A percentile compares a stretch with the other conserved stretches of the same genome.
Evolutionary conservation across 2,113 vertebrate genomes (phyloP).

Genomic region (Macroglossus sobrinus): DNA sequence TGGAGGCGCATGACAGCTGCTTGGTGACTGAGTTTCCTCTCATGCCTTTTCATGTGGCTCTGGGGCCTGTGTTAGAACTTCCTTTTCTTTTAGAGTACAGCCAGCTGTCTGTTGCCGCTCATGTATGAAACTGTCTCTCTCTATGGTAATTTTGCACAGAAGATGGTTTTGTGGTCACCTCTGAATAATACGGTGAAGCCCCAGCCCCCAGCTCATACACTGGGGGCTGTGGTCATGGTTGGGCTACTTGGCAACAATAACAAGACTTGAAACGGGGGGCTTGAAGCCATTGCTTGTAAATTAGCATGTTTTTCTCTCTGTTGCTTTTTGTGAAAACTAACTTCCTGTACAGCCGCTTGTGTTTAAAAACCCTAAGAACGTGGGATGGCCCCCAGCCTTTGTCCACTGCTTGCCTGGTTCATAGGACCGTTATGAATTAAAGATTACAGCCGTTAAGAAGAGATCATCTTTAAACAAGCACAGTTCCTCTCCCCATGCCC

Average conservation of each 20-base stretch:
- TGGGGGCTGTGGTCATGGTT: not conserved
- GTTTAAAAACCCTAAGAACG: conserved; percentile 33
- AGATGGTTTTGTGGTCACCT: conserved; percentile 17
- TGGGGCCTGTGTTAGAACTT: not conserved
- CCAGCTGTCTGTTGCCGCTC: not conserved
- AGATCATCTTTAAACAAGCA: conserved; percentile 44
- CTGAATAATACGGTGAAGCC: not conserved
- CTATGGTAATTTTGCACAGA: not conserved
- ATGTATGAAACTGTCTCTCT: not conserved
- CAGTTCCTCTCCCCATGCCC: not conserved
- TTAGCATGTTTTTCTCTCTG: conserved; percentile 36
- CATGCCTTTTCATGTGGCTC: not conserved
- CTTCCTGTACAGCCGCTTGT: conserved; percentile 34
- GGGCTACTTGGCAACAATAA: not conserved
- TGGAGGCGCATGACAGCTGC: not conserved
- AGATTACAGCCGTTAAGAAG: conserved; percentile 45
- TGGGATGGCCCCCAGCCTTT: not conserved
- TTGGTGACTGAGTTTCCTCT: not conserved
- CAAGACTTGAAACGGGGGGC: not conserved
- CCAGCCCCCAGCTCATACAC: not conserved
- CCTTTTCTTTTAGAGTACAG: not conserved
- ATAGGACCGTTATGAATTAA: conserved; percentile 26
- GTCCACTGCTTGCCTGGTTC: not conserved
- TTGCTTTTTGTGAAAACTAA: conserved; percentile 39
- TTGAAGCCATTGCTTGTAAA: conserved; percentile 23